These are phyloP conservation scores for Darevskia nairensis DNA, from an alignment of 2,797 vertebrate species.

Conservation along the genomic window DNA sequence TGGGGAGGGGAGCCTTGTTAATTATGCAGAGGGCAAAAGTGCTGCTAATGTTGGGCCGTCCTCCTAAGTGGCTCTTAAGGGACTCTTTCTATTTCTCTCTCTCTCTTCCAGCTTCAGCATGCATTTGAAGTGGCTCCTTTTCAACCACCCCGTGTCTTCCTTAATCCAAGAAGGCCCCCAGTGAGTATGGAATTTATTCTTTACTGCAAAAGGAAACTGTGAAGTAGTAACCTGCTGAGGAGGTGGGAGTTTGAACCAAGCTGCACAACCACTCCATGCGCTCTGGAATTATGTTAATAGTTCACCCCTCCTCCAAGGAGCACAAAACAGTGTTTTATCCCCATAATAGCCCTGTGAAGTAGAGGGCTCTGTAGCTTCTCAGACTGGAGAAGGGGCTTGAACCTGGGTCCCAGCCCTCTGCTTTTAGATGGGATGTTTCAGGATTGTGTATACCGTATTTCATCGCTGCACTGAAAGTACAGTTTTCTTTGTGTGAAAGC, in stretches of 20 bases:
- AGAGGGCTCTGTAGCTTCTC: too few species aligned
- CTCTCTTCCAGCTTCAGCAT: constrained; percentile 82
- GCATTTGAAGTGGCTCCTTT: constrained; percentile 87
- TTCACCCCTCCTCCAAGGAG: background rate
- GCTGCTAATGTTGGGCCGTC: too few species aligned
- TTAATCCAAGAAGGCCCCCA: constrained; percentile 93
- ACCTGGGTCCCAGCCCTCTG: background rate
- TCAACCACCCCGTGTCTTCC: constrained; percentile 87
- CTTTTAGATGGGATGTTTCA: background rate
- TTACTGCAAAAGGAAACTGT: background rate
- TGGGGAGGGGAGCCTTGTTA: background rate
- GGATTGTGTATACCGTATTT: background rate
- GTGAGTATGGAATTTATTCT: constrained; percentile 76
- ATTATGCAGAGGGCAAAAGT: background rate
- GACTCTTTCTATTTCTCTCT: background rate
- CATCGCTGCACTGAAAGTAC: background rate
- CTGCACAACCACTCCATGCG: background rate
- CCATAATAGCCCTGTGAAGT: background rate
- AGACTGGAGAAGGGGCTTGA: background rate
- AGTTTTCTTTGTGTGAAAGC: background rate
- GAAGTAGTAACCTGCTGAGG: background rate
- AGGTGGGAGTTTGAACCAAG: background rate
- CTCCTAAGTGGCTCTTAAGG: background rate
- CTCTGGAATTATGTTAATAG: background rate
- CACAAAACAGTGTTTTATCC: background rate